Evolutionary conservation across 2,797 vertebrate genomes (phyloP), one percentile per base, ranked within the genome.

Genomic region (Notolabrus celidotus): DNA sequence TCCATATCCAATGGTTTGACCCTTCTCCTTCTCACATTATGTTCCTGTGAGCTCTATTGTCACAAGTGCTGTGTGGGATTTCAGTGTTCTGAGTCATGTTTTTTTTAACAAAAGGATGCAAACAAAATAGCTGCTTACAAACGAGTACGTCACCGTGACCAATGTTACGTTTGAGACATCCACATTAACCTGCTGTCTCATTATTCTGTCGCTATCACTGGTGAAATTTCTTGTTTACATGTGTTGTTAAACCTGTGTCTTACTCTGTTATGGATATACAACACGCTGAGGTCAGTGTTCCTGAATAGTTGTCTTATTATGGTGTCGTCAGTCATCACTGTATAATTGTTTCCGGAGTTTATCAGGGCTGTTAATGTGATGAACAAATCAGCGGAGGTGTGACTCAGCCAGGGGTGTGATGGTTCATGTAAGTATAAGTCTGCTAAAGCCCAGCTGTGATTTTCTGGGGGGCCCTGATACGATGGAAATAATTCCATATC

Each of bases 271-370:
- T 88, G 75, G 62, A 65, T 83, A 68, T 72, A 71, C 59, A 64
- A 85, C 79, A 85, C 69, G 73, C 68, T 80, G 62, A 68, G 70
- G 75, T 84, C 65, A 69, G 63, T 88, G 83, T 82, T 85, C 57
- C 64, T 80, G 10, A 79, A 77, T 86, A 82, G 77, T 61, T 75
- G 75, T 93, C 87, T 84, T 82, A 80, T 74, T 68, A 73, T 88
- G 88, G 74, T 91, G 86, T 89, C 70, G 71, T 90, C 56, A 87
- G 70, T 91, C 77, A 92, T 76, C 90, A 85, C 85, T 86, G 81
- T 86, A 84, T 88, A 19, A 59, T 89, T 62, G 86, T 88, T 80
- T 86, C 68, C 71, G 87, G 55, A 85, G 85, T 87, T 82, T 74
- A 66, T 82, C 79, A 75, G 74, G 86, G 69, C 74, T 58, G 39